Conservation (phyloP, 2,797 vertebrate genomes). For the Sparidentex hasta region DNA sequence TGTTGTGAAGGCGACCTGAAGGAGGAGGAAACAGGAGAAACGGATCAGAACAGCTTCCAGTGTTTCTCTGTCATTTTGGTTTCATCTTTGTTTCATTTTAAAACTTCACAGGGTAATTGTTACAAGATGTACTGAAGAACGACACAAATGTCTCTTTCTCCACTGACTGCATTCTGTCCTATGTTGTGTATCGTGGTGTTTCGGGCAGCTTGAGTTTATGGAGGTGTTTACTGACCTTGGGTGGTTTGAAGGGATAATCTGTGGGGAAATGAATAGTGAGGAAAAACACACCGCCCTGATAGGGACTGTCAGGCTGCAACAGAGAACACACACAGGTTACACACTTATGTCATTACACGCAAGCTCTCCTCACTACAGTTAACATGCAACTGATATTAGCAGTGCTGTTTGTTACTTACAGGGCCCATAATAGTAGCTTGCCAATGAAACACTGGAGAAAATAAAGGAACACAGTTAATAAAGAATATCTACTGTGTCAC, state of each 20-base stretch:
- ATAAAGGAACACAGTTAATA: not conserved
- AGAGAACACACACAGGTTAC: conserved; percentile 11
- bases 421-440: conserved; percentile 94
- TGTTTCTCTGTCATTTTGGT: not conserved
- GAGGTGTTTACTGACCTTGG: conserved; percentile 79
- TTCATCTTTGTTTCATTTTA: not conserved
- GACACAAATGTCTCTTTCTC: no score
- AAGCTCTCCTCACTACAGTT: no score
- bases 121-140: no score
- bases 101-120: no score
- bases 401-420: conserved; percentile 72
- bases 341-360: no score
- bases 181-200: no score
- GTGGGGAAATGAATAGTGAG: conserved; percentile 89
- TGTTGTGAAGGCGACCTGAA: conserved; percentile 92
- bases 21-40: not conserved
- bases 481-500: not conserved
- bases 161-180: no score
- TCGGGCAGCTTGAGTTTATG: not conserved
- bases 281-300: conserved; percentile 89
- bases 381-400: no score
- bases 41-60: not conserved
- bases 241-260: conserved; percentile 90
- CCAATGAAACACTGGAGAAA: conserved; percentile 90
- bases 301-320: conserved; percentile 87